Percentiles rank a stretch among this genome's conserved stretches.
Conservation (phyloP, 1,140 invertebrate genomes). For the Euschistus heros region DNA sequence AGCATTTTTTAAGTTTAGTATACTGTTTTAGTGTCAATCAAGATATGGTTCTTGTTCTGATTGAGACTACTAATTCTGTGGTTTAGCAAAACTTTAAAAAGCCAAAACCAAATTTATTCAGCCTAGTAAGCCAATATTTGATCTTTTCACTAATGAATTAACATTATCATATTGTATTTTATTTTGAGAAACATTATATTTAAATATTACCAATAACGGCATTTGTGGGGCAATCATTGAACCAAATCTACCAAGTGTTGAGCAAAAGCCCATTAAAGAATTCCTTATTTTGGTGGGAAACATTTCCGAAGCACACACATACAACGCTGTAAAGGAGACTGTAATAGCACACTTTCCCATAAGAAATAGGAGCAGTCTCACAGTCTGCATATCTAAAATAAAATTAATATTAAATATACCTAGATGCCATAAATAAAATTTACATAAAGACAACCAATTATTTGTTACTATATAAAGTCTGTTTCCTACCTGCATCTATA, state of each 20-base stretch:
- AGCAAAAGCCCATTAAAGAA: slow-evolving; percentile 52
- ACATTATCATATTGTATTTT: too few species aligned
- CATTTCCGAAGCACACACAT: slow-evolving; percentile 60
- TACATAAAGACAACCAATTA: slow-evolving; percentile 1
- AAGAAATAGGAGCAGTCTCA: slow-evolving; percentile 42
- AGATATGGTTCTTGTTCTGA: too few species aligned
- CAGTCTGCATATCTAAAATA: not conserved
- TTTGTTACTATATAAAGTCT: not conserved
- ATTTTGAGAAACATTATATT: too few species aligned
- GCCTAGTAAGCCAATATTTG: too few species aligned
- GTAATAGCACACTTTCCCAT: slow-evolving; percentile 63
- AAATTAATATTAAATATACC: not conserved
- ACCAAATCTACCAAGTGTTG: slow-evolving; percentile 57
- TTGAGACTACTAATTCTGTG: too few species aligned
- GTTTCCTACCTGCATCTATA: slow-evolving; percentile 24
- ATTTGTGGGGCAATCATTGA: slow-evolving; percentile 55
- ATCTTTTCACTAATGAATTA: too few species aligned
- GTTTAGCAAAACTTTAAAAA: too few species aligned
- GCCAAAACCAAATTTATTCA: too few species aligned
- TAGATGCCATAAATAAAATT: not conserved
- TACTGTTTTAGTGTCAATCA: too few species aligned
- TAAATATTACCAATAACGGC: slow-evolving; percentile 44
- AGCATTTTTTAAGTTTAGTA: too few species aligned
- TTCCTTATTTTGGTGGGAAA: slow-evolving; percentile 56
- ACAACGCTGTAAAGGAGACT: slow-evolving; percentile 54